A percentile compares a stretch with the other conserved stretches of the same genome.
Conservation (phyloP, 2,113 vertebrate genomes). For the Hyaena hyaena region DNA sequence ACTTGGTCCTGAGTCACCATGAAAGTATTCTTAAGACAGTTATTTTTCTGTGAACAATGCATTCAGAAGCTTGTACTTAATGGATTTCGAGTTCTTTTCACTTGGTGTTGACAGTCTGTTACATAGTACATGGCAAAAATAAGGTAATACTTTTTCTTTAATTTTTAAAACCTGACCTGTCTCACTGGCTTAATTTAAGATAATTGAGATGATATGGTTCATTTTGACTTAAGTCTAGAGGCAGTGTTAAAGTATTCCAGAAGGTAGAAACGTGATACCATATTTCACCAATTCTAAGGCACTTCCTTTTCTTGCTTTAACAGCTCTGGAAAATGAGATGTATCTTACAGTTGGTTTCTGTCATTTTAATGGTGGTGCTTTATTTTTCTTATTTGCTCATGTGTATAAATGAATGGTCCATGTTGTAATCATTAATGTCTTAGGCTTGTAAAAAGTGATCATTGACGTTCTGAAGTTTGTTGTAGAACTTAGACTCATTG, state of each 20-base stretch:
- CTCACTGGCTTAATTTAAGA: conserved; percentile 20
- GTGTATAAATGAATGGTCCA: not conserved
- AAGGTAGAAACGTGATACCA: not conserved
- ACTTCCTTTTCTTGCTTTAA: not conserved
- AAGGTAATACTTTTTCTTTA: not conserved
- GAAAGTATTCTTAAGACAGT: not conserved
- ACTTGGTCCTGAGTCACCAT: not conserved
- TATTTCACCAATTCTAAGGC: not conserved
- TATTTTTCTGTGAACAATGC: not conserved
- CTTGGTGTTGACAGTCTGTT: not conserved
- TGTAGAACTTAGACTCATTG: not conserved
- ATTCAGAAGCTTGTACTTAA: not conserved
- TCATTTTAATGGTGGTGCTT: not conserved
- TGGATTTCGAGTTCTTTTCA: not conserved
- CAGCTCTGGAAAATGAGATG: conserved; percentile 17
- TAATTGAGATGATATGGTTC: not conserved
- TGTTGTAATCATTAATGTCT: not conserved
- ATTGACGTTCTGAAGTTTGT: not conserved
- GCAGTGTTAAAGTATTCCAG: not conserved
- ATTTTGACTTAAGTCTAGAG: not conserved
- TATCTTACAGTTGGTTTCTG: not conserved
- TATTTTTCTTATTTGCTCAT: not conserved
- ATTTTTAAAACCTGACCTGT: not conserved
- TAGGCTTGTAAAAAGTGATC: not conserved
- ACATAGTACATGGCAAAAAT: not conserved